phyloP scores from a whole-genome alignment of 1,140 invertebrate species.

The Bombus sylvicola region DNA sequence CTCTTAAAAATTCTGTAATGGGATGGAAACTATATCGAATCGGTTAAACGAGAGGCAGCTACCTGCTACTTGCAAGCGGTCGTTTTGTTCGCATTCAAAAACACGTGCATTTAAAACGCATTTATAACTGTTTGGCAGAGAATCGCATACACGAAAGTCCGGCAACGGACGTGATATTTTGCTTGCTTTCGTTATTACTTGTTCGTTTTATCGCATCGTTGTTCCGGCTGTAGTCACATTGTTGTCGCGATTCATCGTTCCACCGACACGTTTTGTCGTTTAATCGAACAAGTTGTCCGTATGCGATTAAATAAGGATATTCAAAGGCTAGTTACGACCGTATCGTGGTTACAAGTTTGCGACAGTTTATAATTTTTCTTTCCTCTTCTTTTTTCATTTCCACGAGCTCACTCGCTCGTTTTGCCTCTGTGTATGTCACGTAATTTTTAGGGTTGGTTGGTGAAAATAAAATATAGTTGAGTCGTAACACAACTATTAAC shows the following conservation, averaged over 20 bases:
- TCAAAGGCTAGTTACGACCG: constrained; percentile 21
- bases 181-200: not conserved
- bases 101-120: not conserved
- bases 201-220: not conserved
- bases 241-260: constrained; percentile 21
- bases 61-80: no score
- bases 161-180: no score
- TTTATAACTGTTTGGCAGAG: not conserved
- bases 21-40: not conserved
- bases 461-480: no score
- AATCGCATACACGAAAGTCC: not conserved
- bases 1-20: not conserved
- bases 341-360: not conserved
- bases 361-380: not conserved
- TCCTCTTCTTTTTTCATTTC: not conserved
- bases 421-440: not conserved
- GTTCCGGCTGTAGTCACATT: not conserved
- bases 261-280: constrained; percentile 10
- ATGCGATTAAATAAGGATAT: constrained; percentile 13
- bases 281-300: constrained; percentile 16
- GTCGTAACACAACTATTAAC: no score
- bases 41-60: not conserved
- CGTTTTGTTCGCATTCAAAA: not conserved
- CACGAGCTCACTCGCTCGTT: not conserved
- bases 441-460: no score